Conservation (phyloP, 2,888 invertebrate genomes). For the Drosophila helvetica region DNA sequence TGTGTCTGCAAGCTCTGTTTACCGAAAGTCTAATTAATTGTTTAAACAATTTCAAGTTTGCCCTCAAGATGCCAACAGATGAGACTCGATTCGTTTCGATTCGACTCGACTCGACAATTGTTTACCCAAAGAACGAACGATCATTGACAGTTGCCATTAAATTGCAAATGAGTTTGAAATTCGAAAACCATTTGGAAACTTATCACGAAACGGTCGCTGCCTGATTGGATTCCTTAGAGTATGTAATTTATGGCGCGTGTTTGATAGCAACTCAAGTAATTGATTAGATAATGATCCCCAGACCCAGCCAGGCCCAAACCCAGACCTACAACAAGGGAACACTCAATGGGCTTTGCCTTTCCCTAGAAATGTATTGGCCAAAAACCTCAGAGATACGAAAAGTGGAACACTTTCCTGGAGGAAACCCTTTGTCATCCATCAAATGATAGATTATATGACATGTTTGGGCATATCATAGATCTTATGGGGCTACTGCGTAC, state of each 20-base stretch:
- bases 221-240: constrained; percentile 16
- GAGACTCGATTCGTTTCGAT: constrained; percentile 15
- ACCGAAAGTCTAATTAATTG: constrained; percentile 69
- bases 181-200: constrained; percentile 21
- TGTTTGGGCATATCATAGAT: background rate
- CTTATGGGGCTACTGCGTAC: background rate
- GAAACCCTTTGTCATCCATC: constrained; percentile 10
- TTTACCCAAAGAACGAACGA: constrained; percentile 18
- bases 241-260: constrained; percentile 40
- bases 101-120: constrained; percentile 23
- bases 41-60: constrained; percentile 64
- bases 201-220: constrained; percentile 29
- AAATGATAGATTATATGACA: constrained; percentile 6
- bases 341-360: background rate
- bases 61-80: constrained; percentile 19
- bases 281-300: constrained; percentile 54
- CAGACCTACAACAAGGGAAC: constrained; percentile 54
- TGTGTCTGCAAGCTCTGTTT: constrained; percentile 60
- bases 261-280: constrained; percentile 8
- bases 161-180: constrained; percentile 30
- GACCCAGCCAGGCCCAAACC: background rate
- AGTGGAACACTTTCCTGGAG: background rate
- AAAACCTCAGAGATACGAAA: background rate
- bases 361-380: background rate
- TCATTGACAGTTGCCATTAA: constrained; percentile 50